Conservation (phyloP, 2,113 vertebrate genomes). For the Oncorhynchus gorbuscha region DNA sequence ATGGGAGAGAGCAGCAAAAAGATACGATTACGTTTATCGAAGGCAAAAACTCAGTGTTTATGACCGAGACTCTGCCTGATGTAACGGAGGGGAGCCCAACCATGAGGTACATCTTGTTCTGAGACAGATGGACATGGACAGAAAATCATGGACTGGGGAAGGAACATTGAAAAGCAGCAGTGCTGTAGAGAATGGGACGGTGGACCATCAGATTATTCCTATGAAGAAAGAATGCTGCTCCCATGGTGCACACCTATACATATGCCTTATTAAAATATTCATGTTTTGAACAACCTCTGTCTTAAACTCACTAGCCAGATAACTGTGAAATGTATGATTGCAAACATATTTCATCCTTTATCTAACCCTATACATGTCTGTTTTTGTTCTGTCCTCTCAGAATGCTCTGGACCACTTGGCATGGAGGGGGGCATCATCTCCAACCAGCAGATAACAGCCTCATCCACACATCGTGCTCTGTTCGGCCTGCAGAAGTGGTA, state of each 20-base stretch:
- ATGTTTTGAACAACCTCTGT: not conserved
- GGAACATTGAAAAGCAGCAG: not conserved
- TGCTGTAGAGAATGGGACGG: not conserved
- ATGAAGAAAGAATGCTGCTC: constrained; percentile 7
- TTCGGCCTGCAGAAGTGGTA: constrained; percentile 99
- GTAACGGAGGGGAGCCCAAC: not conserved
- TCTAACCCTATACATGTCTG: constrained; percentile 10
- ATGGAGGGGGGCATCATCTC: constrained; percentile 98
- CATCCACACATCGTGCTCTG: constrained; percentile 94
- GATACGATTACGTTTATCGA: constrained; percentile 15
- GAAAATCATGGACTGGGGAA: not conserved
- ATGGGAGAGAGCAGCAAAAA: constrained; percentile 17
- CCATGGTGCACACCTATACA: constrained; percentile 3
- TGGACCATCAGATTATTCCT: not conserved
- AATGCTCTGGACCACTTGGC: constrained; percentile 93
- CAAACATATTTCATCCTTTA: not conserved
- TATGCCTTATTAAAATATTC: constrained; percentile 11
- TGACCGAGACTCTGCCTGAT: not conserved
- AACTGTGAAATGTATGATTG: no score
- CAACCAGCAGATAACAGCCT: constrained; percentile 98
- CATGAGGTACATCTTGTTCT: not conserved
- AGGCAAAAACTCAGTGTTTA: constrained; percentile 12
- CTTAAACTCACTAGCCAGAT: not conserved
- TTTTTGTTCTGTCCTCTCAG: constrained; percentile 62
- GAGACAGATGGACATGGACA: constrained; percentile 21